phyloP scores from a whole-genome alignment of 2,888 invertebrate genomes.

The Agrochola litura region DNA sequence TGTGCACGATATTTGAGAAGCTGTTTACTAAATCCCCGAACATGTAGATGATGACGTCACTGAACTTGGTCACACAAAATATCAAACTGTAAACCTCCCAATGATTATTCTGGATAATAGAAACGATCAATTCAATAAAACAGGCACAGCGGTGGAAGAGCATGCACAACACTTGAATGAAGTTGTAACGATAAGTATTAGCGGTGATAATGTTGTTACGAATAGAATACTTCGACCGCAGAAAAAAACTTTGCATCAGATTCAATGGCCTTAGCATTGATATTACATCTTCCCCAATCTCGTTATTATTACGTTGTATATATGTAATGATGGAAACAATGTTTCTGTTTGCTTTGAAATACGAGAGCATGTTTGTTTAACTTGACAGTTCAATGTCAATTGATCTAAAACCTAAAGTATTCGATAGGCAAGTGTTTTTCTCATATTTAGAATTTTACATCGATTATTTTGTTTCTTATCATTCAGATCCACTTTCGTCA shows the following conservation, averaged over 20 bases:
- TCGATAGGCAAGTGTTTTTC: not conserved
- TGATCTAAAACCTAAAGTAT: not conserved
- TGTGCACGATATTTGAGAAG: not conserved
- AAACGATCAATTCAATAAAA: not conserved
- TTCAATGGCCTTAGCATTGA: slow-evolving; percentile 18
- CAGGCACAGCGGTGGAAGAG: not conserved
- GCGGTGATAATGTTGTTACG: slow-evolving; percentile 2
- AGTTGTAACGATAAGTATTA: slow-evolving; percentile 4
- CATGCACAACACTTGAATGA: not conserved
- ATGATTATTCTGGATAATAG: not conserved
- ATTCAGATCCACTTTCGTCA: not conserved
- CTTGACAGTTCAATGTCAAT: not conserved
- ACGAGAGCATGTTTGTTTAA: slow-evolving; percentile 6
- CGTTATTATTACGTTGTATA: not conserved
- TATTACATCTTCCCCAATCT: slow-evolving; percentile 8
- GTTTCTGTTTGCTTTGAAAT: not conserved
- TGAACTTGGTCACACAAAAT: not conserved
- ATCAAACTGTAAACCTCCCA: not conserved
- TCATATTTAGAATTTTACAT: not conserved
- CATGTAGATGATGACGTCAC: not conserved
- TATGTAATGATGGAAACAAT: not conserved
- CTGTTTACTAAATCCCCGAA: not conserved
- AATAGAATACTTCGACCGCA: slow-evolving; percentile 25
- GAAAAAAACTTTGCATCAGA: slow-evolving; percentile 16
- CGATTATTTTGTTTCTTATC: not conserved